A percentile compares a stretch with the other conserved stretches of the same genome.
These are phyloP conservation scores for Prosopocoilus inquinatus DNA, from an alignment of 2,888 invertebrate species.

Conservation along the genomic window DNA sequence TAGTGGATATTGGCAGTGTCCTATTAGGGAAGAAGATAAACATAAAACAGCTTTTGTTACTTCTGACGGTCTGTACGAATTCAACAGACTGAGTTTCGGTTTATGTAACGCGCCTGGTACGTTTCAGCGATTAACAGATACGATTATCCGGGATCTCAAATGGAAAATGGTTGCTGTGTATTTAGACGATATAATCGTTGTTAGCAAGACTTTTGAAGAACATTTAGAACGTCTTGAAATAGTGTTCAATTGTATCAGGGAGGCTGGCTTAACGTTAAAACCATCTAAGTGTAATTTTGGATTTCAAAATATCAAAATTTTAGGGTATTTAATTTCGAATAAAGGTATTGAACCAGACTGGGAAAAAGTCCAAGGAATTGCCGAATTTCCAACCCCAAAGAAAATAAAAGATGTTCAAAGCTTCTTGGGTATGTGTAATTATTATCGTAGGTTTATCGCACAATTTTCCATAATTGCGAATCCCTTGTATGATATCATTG, in stretches of 20 bases:
- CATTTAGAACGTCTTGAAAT: background rate
- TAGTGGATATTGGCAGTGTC: constrained; percentile 28
- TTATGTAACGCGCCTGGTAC: constrained; percentile 29
- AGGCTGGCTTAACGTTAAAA: constrained; percentile 8
- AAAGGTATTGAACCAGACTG: constrained; percentile 27
- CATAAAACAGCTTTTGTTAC: constrained; percentile 28
- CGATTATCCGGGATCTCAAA: constrained; percentile 26
- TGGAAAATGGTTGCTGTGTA: constrained; percentile 28
- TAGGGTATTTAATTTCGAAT: constrained; percentile 25
- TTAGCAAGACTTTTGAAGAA: constrained; percentile 5
- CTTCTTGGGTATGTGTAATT: constrained; percentile 20
- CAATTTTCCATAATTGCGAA: constrained; percentile 19
- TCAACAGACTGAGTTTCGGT: constrained; percentile 30
- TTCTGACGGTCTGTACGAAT: constrained; percentile 27
- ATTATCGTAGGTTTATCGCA: constrained; percentile 22
- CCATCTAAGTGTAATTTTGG: constrained; percentile 4
- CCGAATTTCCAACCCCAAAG: constrained; percentile 23
- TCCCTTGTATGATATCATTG: constrained; percentile 12
- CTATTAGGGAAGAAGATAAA: constrained; percentile 18
- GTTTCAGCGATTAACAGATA: constrained; percentile 27
- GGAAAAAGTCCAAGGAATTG: constrained; percentile 25
- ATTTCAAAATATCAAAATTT: background rate
- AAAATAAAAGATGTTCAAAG: constrained; percentile 15
- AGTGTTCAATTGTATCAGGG: constrained; percentile 5
- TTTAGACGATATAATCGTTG: constrained; percentile 27